Evolutionary conservation across 1,140 invertebrate genomes (phyloP), one percentile per base, ranked within the genome.

Genomic region (Hestina assimilis): DNA sequence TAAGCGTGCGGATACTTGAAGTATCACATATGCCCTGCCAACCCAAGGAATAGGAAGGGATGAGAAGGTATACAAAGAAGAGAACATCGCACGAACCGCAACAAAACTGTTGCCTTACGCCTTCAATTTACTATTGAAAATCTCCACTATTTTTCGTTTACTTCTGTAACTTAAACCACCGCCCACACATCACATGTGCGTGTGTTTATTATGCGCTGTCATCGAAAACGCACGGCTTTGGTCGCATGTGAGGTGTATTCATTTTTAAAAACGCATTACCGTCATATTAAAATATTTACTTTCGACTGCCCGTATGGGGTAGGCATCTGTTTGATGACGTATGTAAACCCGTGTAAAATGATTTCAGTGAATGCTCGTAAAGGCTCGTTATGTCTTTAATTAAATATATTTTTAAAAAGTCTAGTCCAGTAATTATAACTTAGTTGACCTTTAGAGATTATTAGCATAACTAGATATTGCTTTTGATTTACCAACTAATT

Each of bases 221-320:
- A 56, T 48, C 54, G 29, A 56, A 56, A 56, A 29, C 54, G 31
- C 54, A 38, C 47, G 21, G 33, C 35, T 52, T 42, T 48, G 35
- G 42, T 24, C 19, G 24, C 42, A 28, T 43, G 29, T 15, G 54
- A 56, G 31, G 24, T 56, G 54, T 45, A 56, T 56, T 56, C 24
- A 56, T 56, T 47, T 56, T 56, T 56, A 38, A 50, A 21, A 56
- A 41, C 26, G 24, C 45, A 56, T 56, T 41, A 56, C 29, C 29
- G 33, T 47, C 14, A 35, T 26, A 47, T 56, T 40, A 48, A 56
- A 56, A 56, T 56, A 56, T 56, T 56, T 56, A 56, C 45, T 41
- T 56, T 56, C 31, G 14, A 35, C 17, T 26, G 26, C 43, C 54
- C 53, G 23, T 40, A 56, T 29, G 23, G 29, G 42, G 24, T 38